Base-by-base conservation (phyloP, 2,888 invertebrate species). In the Drosophila mettleri region DNA sequence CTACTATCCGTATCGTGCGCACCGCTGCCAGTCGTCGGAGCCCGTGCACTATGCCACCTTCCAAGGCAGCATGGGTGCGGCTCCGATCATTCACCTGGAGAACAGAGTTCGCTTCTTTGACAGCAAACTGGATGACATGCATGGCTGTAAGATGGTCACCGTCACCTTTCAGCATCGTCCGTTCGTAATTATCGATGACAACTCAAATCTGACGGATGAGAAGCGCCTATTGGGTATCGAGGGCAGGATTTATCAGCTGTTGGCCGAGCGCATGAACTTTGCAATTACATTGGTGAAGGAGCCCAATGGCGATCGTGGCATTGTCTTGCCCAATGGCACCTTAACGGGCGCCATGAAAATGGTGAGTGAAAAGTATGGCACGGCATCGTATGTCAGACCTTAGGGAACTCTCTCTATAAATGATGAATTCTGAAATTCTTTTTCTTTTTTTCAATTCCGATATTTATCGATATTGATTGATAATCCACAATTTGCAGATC, bases 221-320 rank as follows among this genome's bases (percentile, higher is more conserved):
- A 27, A 38, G 3, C 55, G 41, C 0, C 10, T 92, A 1, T 60
- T 67, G 3, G 92, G 92, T n/a, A 90, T 91, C 16, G 92, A 92
- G 61, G 92, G 91, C 4, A 60, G 77, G 57, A 62, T 92, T 0
- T 67, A 90, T 7, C 68, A 63, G 0, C 12, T 89, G 31, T 38
- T 92, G 8, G 80, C 90, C 0, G 68, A 80, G 36, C 77, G 79
- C 34, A 89, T 92, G 89, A 92, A 92, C 68, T 92, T 92, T 29
- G 84, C 78, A 7, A 64, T 91, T 14, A 69, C 66, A 3, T 51
- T 90, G 8, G 5, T 86, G 14, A 58, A 57, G n/a, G 55, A 78
- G 4, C 12, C 53, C 20, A 51, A 62, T 5, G 20, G 27, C 0
- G 55, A 69, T 48, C 86, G 91, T 3, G 91, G 91, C 3, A 20